phyloP scores from a whole-genome alignment of 2,888 invertebrate genomes.

The Polietes domitor region DNA sequence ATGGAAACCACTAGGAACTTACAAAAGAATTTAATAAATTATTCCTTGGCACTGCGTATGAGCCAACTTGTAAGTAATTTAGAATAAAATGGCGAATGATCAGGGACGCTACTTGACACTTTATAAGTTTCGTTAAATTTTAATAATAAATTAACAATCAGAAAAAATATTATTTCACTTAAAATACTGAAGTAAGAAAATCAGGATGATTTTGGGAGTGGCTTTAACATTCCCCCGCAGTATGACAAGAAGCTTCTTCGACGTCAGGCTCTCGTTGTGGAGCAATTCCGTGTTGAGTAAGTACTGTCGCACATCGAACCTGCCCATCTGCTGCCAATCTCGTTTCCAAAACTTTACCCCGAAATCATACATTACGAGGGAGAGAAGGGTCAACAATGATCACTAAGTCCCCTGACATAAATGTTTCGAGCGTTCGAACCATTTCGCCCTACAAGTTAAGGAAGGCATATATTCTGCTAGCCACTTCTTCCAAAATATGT shows the following conservation, averaged over 20 bases:
- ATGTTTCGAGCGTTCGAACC: conserved; percentile 18
- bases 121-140: too few relatives aligned
- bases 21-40: too few relatives aligned
- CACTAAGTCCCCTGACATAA: conserved; percentile 41
- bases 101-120: too few relatives aligned
- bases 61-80: too few relatives aligned
- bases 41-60: too few relatives aligned
- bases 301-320: conserved; percentile 45
- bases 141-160: too few relatives aligned
- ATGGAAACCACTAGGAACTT: too few relatives aligned
- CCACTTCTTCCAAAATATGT: conserved; percentile 41
- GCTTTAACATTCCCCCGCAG: conserved; percentile 26
- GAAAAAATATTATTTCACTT: too few relatives aligned
- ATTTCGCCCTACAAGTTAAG: conserved; percentile 30
- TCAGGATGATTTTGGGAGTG: neutral
- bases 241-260: conserved; percentile 42
- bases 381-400: conserved; percentile 41
- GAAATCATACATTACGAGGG: conserved; percentile 46
- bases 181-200: too few relatives aligned
- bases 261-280: neutral
- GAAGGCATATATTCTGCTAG: conserved; percentile 30
- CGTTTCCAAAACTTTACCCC: conserved; percentile 41
- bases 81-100: too few relatives aligned
- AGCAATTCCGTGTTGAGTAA: conserved; percentile 34
- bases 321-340: conserved; percentile 49